Conservation (phyloP, 1,140 invertebrate species). For the Hermetia illucens region DNA sequence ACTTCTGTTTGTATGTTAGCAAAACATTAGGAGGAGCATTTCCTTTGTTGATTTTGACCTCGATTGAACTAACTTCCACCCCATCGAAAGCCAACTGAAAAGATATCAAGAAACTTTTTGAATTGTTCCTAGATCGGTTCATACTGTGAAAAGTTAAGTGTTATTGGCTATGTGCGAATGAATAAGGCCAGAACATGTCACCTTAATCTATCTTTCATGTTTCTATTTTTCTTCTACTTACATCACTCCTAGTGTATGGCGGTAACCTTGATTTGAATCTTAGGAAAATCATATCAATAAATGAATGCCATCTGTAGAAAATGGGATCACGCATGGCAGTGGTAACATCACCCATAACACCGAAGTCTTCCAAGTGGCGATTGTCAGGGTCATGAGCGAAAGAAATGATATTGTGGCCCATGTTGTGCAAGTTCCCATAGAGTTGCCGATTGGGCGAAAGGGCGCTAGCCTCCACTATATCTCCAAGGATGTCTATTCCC, state of each 20-base stretch:
- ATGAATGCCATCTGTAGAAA: conserved; percentile 56
- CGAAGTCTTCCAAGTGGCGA: conserved; percentile 41
- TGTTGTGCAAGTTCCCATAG: conserved; percentile 51
- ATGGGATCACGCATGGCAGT: conserved; percentile 54
- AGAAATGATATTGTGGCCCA: conserved; percentile 43
- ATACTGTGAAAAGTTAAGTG: conserved; percentile 18
- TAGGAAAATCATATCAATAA: conserved; percentile 48
- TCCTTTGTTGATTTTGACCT: conserved; percentile 26
- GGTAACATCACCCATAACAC: conserved; percentile 49
- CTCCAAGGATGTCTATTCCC: conserved; percentile 46
- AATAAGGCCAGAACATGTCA: too few relatives aligned
- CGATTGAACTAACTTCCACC: conserved; percentile 26
- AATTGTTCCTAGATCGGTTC: too few relatives aligned
- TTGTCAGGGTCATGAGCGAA: conserved; percentile 47
- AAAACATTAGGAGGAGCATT: conserved; percentile 27
- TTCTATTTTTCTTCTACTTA: too few relatives aligned
- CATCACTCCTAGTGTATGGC: conserved; percentile 36
- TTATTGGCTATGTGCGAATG: background rate
- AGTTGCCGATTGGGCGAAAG: conserved; percentile 39
- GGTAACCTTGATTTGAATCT: conserved; percentile 46
- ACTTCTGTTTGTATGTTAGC: conserved; percentile 44
- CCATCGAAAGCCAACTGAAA: conserved; percentile 28
- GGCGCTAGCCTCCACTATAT: conserved; percentile 43
- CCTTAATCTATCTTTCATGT: too few relatives aligned
- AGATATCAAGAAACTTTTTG: conserved; percentile 13